Percentiles rank a stretch among this genome's conserved stretches.
Evolutionary conservation across 2,797 vertebrate genomes (phyloP).

Genomic region (Sebastes itinus): DNA sequence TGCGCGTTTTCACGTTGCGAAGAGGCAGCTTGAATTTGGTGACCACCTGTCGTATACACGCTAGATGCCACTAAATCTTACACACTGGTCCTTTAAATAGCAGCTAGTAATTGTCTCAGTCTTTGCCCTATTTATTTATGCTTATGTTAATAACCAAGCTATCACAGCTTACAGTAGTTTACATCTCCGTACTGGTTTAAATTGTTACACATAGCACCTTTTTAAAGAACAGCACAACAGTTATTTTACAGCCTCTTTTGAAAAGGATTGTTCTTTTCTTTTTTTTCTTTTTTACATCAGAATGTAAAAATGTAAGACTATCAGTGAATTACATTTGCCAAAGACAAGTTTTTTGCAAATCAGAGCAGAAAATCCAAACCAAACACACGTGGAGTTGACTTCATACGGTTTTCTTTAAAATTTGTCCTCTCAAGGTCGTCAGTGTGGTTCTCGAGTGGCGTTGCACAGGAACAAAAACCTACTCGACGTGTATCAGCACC

Average conservation of each 20-base stretch:
- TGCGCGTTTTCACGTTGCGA: neutral
- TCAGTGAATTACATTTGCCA: slow-evolving; percentile 67
- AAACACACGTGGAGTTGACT: slow-evolving; percentile 16
- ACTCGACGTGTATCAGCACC: slow-evolving; percentile 35
- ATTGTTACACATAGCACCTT: slow-evolving; percentile 53
- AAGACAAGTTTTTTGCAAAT: slow-evolving; percentile 61
- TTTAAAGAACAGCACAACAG: slow-evolving; percentile 41
- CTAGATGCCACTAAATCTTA: neutral
- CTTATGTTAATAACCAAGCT: neutral
- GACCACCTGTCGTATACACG: too few species aligned
- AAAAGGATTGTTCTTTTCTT: slow-evolving; percentile 41
- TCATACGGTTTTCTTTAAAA: slow-evolving; percentile 8
- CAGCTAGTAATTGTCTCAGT: neutral
- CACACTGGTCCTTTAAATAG: neutral
- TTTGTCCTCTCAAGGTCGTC: slow-evolving; percentile 10
- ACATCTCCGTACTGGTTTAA: slow-evolving; percentile 5
- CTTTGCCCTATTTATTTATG: neutral
- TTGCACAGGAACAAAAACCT: slow-evolving; percentile 1
- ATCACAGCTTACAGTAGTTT: neutral
- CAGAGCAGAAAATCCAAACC: slow-evolving; percentile 11
- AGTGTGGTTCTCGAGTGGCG: neutral
- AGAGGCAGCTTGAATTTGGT: neutral
- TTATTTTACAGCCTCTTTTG: slow-evolving; percentile 51
- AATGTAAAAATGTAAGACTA: slow-evolving; percentile 64
- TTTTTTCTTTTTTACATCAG: slow-evolving; percentile 32